Evolutionary conservation across 2,797 vertebrate species (phyloP).

Genomic region (Tiaroga cobitis): DNA sequence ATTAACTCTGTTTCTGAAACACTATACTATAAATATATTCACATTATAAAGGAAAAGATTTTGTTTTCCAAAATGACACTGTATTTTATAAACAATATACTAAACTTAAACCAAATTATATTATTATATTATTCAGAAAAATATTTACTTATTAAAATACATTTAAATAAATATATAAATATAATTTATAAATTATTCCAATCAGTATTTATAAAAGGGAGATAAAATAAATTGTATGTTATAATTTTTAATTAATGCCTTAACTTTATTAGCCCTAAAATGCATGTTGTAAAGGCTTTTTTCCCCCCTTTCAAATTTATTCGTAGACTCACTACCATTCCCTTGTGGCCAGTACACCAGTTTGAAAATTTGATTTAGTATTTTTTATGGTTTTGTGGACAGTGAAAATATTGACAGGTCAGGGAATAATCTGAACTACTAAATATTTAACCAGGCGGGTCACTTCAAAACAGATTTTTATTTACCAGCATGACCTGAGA

Average conservation of each 20-base stretch:
- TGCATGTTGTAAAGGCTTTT: not conserved
- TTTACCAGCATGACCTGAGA: slow-evolving; percentile 18
- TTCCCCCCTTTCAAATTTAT: not conserved
- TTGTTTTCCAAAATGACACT: not conserved
- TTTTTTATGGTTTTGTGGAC: not conserved
- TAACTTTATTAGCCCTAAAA: not conserved
- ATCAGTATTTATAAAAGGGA: not conserved
- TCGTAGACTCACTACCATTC: not conserved
- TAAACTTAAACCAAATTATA: not conserved
- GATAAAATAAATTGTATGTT: not conserved
- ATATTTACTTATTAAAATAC: not conserved
- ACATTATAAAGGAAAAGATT: not conserved
- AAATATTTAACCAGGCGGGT: slow-evolving; percentile 8
- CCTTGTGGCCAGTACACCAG: not conserved
- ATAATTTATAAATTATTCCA: not conserved
- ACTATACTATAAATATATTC: not conserved
- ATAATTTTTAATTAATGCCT: not conserved
- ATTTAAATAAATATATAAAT: not conserved
- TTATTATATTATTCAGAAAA: not conserved
- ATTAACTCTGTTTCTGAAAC: too few relatives aligned
- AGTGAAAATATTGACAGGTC: not conserved
- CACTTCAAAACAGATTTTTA: slow-evolving; percentile 6
- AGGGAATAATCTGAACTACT: slow-evolving; percentile 5
- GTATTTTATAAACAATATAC: not conserved
- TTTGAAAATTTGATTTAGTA: not conserved